phyloP scores from a whole-genome alignment of 2,113 vertebrate genomes.

The Australoheros scitulus region DNA sequence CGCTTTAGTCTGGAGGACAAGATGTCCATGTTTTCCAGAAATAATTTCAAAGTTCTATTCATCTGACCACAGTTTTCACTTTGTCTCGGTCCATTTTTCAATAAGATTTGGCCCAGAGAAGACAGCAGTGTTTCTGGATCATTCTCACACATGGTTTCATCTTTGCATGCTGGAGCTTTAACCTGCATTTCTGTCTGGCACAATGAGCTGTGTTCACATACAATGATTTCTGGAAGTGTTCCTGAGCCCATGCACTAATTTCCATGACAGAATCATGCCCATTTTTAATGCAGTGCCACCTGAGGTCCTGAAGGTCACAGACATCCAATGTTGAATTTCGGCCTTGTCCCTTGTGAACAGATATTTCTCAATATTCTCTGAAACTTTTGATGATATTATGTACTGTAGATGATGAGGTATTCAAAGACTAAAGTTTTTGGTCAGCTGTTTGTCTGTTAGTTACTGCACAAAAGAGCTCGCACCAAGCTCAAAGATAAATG shows the following conservation, averaged over 20 bases:
- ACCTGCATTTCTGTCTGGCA: neutral
- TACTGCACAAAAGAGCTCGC: neutral
- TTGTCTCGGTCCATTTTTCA: neutral
- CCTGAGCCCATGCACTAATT: no score
- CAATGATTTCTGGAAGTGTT: neutral
- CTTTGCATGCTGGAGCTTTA: neutral
- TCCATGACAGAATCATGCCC: neutral
- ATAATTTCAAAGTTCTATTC: neutral
- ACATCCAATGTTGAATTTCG: no score
- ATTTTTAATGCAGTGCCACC: neutral
- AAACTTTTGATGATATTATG: neutral
- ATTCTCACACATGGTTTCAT: neutral
- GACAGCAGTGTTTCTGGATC: neutral
- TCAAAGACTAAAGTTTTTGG: neutral
- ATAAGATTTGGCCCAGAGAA: neutral
- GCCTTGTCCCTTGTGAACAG: neutral
- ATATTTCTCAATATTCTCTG: neutral
- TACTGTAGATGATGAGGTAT: neutral
- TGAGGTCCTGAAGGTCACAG: no score
- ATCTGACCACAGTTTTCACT: neutral
- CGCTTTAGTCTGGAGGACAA: neutral
- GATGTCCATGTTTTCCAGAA: neutral
- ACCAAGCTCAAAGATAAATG: neutral
- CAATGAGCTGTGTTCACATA: neutral
- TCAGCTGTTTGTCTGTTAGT: neutral